Evolutionary conservation across 2,888 invertebrate species (phyloP).

Genomic region (Petrophora chlorosata): DNA sequence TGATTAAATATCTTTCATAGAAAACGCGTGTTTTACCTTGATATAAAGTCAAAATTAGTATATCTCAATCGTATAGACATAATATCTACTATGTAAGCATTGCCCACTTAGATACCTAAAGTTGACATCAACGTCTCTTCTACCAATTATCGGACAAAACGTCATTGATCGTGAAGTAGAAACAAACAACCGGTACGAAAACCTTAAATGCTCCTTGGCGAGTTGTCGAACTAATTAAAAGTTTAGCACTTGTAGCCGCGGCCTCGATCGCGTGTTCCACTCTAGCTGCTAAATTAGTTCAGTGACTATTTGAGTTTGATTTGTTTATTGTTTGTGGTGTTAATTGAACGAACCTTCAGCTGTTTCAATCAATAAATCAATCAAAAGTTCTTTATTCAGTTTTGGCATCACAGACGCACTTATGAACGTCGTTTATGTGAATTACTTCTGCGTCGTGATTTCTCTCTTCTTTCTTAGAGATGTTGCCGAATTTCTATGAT

Average conservation of each 20-base stretch:
- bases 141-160: constrained; percentile 23
- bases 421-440: no score
- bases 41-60: no score
- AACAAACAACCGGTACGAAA: constrained; percentile 53
- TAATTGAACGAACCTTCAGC: neutral
- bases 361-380: neutral
- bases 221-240: constrained; percentile 77
- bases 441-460: no score
- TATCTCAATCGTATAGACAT: no score
- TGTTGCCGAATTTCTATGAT: no score
- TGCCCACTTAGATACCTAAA: no score
- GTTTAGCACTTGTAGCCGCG: constrained; percentile 70
- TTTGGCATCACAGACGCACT: no score
- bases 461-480: no score
- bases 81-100: no score
- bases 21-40: no score
- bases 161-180: constrained; percentile 47
- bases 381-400: neutral
- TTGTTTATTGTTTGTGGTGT: constrained; percentile 14
- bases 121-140: no score
- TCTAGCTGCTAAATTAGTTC: constrained; percentile 54
- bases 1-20: no score
- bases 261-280: constrained; percentile 50
- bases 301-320: constrained; percentile 13
- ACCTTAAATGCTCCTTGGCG: constrained; percentile 65